Evolutionary conservation across 2,797 vertebrate species (phyloP), one percentile per base, ranked within the genome.

Genomic region (Sebastes minor): DNA sequence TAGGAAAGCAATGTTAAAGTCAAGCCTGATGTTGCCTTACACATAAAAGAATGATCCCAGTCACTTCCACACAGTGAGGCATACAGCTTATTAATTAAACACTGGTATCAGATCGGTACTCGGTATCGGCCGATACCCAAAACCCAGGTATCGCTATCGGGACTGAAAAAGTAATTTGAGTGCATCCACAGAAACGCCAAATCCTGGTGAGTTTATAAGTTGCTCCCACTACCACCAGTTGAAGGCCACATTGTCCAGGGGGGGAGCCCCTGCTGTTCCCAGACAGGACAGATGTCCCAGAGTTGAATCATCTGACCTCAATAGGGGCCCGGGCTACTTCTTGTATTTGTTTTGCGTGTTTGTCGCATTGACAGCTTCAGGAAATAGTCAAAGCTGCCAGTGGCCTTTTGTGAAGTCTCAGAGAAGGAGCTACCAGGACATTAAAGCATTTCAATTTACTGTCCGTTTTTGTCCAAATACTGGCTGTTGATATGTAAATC

Each of bases 281-380:
- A 73, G 46, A 81, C 80, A 81, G 78, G 88, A 83, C 91, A 93
- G 89, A 87, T 89, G 89, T 88, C 89, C 86, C 66, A 22, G 10
- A 76, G 81, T 75, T 89, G 61, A 91, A 87, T 91, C 80, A 71
- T 87, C 68, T 83, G 87, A 89, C 82, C 87, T 79, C 78, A 84
- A 73, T 64, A 35, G 84, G 80, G 87, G 82, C 74, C 83, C 79
- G 38, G 66, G 63, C 67, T 67, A 53, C 46, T 82, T 88, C 83
- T 86, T 78, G 75, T 59, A 67, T 71, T 86, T 35, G 59, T 71
- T 81, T 79, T 38, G 55, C 65, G 57, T 59, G 60, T 87, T 84
- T 73, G 46, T 69, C 66, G 76, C 69, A 75, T 73, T 85, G 77
- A 88, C 57, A 63, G 80, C 71, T 80, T 82, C 55, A 75, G 77